phyloP scores from a whole-genome alignment of 2,888 invertebrate species.

The Cheilosia variabilis region DNA sequence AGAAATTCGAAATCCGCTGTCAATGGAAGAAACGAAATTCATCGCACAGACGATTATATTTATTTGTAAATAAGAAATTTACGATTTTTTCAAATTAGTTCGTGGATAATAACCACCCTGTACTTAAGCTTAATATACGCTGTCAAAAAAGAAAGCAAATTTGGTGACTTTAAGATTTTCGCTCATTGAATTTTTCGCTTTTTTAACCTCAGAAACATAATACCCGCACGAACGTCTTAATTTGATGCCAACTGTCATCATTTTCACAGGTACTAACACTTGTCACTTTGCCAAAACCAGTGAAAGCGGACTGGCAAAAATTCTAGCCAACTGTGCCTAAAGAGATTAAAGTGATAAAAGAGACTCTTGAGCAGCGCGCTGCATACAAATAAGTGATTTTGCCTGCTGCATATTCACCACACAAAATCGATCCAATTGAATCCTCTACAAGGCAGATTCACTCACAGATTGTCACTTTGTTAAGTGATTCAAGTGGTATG shows the following conservation, averaged over 20 bases:
- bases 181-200: too few species aligned
- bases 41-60: too few species aligned
- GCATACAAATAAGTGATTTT: conserved; percentile 35
- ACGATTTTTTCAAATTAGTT: too few species aligned
- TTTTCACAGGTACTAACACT: neutral
- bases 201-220: neutral
- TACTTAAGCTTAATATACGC: too few species aligned
- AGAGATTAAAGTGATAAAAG: conserved; percentile 22
- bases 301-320: conserved; percentile 21
- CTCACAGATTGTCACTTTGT: conserved; percentile 33
- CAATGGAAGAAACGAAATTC: too few species aligned
- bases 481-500: conserved; percentile 10
- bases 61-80: too few species aligned
- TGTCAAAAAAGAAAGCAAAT: too few species aligned
- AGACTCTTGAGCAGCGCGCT: conserved; percentile 7
- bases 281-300: conserved; percentile 51
- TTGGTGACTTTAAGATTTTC: too few species aligned
- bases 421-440: conserved; percentile 37
- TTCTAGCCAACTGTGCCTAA: neutral
- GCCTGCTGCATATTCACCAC: neutral
- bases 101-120: too few species aligned
- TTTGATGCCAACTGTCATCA: conserved; percentile 22
- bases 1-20: too few species aligned
- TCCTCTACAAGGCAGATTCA: conserved; percentile 19
- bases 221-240: conserved; percentile 25